Evolutionary conservation across 1,140 invertebrate genomes (phyloP).

Genomic region (Atta texana): DNA sequence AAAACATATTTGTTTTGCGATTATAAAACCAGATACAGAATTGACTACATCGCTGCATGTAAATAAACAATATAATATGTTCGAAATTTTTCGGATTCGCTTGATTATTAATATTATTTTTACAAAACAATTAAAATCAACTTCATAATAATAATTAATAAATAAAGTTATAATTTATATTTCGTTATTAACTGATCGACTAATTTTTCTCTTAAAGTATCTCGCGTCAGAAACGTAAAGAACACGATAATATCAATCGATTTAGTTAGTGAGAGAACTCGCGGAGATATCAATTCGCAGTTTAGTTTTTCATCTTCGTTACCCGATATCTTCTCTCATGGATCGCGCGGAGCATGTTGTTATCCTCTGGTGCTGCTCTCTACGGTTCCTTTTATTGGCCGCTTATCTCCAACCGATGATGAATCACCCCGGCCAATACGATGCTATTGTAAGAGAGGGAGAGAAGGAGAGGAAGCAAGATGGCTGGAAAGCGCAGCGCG

Average conservation of each 20-base stretch:
- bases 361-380: constrained; percentile 64
- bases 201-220: background rate
- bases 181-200: background rate
- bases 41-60: background rate
- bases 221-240: background rate
- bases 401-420: constrained; percentile 74
- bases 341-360: constrained; percentile 65
- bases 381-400: constrained; percentile 75
- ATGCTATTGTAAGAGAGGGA: constrained; percentile 35
- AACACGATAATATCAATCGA: constrained; percentile 23
- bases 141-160: background rate
- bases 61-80: background rate
- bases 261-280: constrained; percentile 41
- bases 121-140: background rate
- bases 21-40: background rate
- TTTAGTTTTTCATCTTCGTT: constrained; percentile 72
- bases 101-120: background rate
- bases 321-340: constrained; percentile 52
- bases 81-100: background rate
- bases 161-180: background rate
- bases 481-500: constrained; percentile 29
- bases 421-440: constrained; percentile 71
- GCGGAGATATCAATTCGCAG: constrained; percentile 48
- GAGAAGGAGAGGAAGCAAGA: constrained; percentile 47
- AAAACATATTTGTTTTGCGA: background rate